Base-by-base conservation (phyloP, 2,888 invertebrate genomes). In the Andrena trimmerana region DNA sequence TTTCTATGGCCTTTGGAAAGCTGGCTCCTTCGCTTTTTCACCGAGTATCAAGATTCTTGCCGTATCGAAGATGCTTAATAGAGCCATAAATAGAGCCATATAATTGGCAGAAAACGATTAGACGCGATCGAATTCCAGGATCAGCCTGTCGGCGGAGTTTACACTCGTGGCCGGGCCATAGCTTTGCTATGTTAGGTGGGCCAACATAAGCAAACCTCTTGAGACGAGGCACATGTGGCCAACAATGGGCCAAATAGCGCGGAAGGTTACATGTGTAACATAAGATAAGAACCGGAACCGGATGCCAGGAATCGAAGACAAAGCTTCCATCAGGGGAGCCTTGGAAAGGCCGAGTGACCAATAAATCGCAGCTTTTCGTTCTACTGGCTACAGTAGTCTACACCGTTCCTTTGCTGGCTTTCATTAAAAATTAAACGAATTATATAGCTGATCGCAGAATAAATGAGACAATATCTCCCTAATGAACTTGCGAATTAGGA, bases 251-350 rank as follows among this genome's bases (percentile, higher is more conserved):
- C 88, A 80, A 86, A 78, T 85, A 86, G 71, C 67, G 78, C 72
- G 59, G 82, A 81, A 80, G 84, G 85, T 87, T 84, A 85, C 89
- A 90, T 86, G 86, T 92, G 92, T 90, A 90, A 91, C 86, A 83
- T 84, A 86, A 91, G 91, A 92, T 92, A 92, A 92, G 89, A 84
- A 88, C 91, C 92, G 92, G 92, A 93, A 92, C 89, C 91, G 92
- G 93, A 93, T 92, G 92, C 85, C 82, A 83, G 54, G 78, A 83
- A 79, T 73, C 73, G 85, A 84, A 90, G 86, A 90, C 91, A 91
- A 91, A 90, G 88, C 86, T 75, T 76, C 62, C 20, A 36, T 8
- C 20, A 63, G 67, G 8, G 63, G 60, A 33, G 68, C 48, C 63
- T 59, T 74, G 52, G 52, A 48, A 42, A 73, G 84, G 69, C 81